A percentile compares a stretch with the other conserved stretches of the same genome.
Evolutionary conservation across 2,113 vertebrate genomes (phyloP).

Genomic region (Falco punctatus): DNA sequence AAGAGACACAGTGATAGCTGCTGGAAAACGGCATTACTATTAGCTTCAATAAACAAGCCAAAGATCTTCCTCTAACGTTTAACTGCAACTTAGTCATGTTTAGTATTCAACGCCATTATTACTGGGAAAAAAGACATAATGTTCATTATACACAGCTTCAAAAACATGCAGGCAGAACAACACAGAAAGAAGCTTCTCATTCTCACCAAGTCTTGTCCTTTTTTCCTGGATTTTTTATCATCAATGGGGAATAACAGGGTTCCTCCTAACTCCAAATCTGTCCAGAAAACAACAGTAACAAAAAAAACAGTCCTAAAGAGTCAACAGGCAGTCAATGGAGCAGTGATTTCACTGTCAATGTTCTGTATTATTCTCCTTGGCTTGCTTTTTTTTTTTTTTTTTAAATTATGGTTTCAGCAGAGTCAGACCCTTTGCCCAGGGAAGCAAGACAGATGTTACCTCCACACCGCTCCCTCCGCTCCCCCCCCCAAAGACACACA

Average conservation of each 20-base stretch:
- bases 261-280: slow-evolving; percentile 87
- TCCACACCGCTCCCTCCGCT: too few species aligned
- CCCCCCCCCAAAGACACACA: not conserved
- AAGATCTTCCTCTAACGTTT: not conserved
- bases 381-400: not conserved
- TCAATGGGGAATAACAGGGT: slow-evolving; percentile 90
- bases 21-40: not conserved
- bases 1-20: not conserved
- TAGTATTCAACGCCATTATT: not conserved
- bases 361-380: not conserved
- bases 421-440: not conserved
- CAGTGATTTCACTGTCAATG: not conserved
- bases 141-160: not conserved
- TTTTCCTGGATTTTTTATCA: slow-evolving; percentile 85
- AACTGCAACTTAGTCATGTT: not conserved
- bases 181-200: not conserved
- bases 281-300: slow-evolving; percentile 13
- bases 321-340: not conserved
- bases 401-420: not conserved
- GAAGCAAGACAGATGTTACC: not conserved
- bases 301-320: not conserved
- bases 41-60: not conserved
- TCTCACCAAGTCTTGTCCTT: slow-evolving; percentile 86
- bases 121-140: not conserved
- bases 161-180: not conserved